These are phyloP conservation scores for Hanleya hanleyi DNA, from an alignment of 2,888 invertebrate species.

Conservation along the genomic window DNA sequence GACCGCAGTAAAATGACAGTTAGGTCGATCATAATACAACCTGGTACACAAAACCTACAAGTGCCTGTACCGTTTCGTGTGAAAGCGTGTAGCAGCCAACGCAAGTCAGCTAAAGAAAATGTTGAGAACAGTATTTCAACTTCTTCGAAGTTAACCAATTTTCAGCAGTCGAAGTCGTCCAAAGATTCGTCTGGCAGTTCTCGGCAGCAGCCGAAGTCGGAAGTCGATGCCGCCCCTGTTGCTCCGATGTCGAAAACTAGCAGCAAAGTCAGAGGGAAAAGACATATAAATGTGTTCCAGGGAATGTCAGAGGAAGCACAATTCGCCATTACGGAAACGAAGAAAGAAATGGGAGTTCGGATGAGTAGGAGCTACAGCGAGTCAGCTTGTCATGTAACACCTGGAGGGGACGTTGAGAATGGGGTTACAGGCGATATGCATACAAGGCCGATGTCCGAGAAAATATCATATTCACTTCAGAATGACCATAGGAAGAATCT, in stretches of 20 bases:
- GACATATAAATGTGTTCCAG: conserved; percentile 42
- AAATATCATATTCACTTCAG: background rate
- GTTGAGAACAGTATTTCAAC: no score
- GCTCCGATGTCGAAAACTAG: background rate
- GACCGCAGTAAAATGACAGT: no score
- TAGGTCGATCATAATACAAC: no score
- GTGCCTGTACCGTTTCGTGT: no score
- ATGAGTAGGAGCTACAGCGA: background rate
- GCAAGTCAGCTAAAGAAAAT: no score
- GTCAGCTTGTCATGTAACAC: no score
- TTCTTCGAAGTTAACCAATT: no score
- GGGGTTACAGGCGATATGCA: background rate
- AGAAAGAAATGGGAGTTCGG: conserved; percentile 45
- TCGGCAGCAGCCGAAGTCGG: no score
- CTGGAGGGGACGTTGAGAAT: background rate
- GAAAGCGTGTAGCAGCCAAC: no score
- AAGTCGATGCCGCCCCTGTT: no score
- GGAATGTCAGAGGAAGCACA: conserved; percentile 61
- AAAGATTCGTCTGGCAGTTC: background rate
- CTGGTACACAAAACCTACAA: no score
- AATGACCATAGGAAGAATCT: no score
- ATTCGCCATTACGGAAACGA: conserved; percentile 56
- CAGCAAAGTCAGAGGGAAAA: background rate
- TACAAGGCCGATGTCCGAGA: background rate
- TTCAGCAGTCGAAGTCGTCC: background rate